A percentile compares a stretch with the other conserved stretches of the same genome.
Conservation (phyloP, 2,797 vertebrate genomes). For the Chelon auratus region DNA sequence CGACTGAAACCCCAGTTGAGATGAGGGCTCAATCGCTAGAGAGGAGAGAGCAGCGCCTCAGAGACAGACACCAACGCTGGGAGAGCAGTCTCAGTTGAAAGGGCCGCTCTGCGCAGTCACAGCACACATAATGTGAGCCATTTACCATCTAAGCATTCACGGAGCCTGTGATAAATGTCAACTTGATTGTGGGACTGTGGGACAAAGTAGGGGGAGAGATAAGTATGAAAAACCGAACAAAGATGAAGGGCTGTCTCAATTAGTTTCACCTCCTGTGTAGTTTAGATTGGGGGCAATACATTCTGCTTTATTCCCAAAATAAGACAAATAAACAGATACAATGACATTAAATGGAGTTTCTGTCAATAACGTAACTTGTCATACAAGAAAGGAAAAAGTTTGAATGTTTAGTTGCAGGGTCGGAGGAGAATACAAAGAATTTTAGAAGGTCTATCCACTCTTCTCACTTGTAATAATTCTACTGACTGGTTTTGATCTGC, state of each 20-base stretch:
- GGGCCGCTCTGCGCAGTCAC: conserved; percentile 19
- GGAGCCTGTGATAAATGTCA: conserved; percentile 54
- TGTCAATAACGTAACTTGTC: neutral
- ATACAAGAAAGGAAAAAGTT: conserved; percentile 24
- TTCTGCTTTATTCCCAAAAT: conserved; percentile 10
- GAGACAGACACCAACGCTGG: conserved; percentile 27
- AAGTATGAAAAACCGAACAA: conserved; percentile 23
- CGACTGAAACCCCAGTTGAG: conserved; percentile 29
- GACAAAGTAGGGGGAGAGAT: conserved; percentile 20
- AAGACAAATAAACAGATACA: conserved; percentile 19
- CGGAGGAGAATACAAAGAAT: conserved; percentile 30
- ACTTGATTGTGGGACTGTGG: conserved; percentile 12
- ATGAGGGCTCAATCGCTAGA: conserved; percentile 45
- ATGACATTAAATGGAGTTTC: conserved; percentile 11
- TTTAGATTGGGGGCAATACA: neutral
- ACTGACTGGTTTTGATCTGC: conserved; percentile 59
- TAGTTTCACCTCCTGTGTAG: conserved; percentile 3
- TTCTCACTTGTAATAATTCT: conserved; percentile 45
- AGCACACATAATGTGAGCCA: conserved; percentile 10
- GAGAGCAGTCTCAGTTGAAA: conserved; percentile 42
- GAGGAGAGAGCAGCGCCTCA: conserved; percentile 22
- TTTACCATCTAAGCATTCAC: conserved; percentile 39
- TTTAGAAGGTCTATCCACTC: conserved; percentile 29
- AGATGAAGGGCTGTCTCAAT: conserved; percentile 17
- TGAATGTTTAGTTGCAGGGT: conserved; percentile 23